These are phyloP conservation scores for Piezodorus guildinii DNA, from an alignment of 1,140 invertebrate genomes.

Conservation along the genomic window DNA sequence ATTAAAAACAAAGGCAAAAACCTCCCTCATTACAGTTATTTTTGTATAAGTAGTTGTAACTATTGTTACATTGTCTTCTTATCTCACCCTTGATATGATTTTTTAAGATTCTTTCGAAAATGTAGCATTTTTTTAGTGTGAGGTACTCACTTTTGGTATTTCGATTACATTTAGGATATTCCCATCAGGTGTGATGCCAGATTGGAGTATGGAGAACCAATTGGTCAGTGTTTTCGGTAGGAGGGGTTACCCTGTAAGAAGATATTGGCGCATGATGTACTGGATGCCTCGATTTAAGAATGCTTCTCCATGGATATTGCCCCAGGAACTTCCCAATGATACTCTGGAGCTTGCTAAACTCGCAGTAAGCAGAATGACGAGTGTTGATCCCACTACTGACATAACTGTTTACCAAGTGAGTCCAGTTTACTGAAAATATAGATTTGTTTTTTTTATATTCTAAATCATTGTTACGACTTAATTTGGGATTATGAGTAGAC, in stretches of 20 bases:
- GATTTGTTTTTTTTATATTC: background rate
- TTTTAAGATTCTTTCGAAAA: background rate
- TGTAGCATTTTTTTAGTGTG: background rate
- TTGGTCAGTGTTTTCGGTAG: constrained; percentile 74
- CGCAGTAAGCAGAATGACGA: constrained; percentile 74
- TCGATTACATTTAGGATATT: background rate
- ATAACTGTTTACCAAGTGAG: constrained; percentile 56
- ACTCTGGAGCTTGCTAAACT: constrained; percentile 68
- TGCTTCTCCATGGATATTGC: constrained; percentile 77
- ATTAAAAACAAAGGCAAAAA: too few species aligned
- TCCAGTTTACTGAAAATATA: constrained; percentile 11
- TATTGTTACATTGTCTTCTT: too few species aligned
- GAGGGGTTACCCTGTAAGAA: constrained; percentile 62
- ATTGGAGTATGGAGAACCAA: constrained; percentile 72
- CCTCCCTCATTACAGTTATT: too few species aligned
- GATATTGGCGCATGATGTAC: constrained; percentile 87
- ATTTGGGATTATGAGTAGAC: constrained; percentile 36
- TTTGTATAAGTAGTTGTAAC: too few species aligned
- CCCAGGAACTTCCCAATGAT: constrained; percentile 59
- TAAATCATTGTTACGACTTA: too few species aligned
- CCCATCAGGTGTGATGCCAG: constrained; percentile 69
- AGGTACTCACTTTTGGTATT: background rate
- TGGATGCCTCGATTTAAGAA: constrained; percentile 98
- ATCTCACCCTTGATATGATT: too few species aligned
- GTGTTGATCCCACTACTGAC: constrained; percentile 65